Conservation (phyloP, 2,113 vertebrate species). For the Oreochromis aureus region DNA sequence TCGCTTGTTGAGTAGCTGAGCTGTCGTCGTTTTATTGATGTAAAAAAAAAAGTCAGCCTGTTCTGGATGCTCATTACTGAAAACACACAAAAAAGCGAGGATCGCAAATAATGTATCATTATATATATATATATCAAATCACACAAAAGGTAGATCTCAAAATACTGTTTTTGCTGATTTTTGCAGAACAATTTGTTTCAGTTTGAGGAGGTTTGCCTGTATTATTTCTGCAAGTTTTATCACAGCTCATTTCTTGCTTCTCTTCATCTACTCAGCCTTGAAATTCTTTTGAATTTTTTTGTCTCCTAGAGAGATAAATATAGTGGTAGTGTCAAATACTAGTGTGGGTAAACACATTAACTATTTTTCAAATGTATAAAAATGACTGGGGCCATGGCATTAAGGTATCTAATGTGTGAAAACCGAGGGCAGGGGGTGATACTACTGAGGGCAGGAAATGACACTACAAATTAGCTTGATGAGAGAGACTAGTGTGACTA, state of each 20-base stretch:
- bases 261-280: neutral
- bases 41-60: neutral
- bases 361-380: neutral
- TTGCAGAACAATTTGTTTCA: neutral
- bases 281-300: neutral
- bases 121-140: neutral
- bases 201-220: neutral
- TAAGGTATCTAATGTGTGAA: conserved; percentile 18
- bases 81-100: neutral
- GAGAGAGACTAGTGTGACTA: conserved; percentile 20
- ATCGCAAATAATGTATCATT: neutral
- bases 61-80: conserved; percentile 13
- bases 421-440: neutral
- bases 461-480: conserved; percentile 27
- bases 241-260: neutral
- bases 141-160: neutral
- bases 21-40: conserved; percentile 13
- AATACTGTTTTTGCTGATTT: neutral
- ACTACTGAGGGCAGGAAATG: neutral
- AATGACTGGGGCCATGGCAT: neutral
- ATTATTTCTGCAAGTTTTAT: neutral
- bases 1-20: conserved; percentile 4
- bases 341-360: neutral
- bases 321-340: neutral
- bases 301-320: neutral